Evolutionary conservation across 1,140 invertebrate genomes (phyloP), one percentile per base, ranked within the genome.

Genomic region (Rhopalosiphum maidis): DNA sequence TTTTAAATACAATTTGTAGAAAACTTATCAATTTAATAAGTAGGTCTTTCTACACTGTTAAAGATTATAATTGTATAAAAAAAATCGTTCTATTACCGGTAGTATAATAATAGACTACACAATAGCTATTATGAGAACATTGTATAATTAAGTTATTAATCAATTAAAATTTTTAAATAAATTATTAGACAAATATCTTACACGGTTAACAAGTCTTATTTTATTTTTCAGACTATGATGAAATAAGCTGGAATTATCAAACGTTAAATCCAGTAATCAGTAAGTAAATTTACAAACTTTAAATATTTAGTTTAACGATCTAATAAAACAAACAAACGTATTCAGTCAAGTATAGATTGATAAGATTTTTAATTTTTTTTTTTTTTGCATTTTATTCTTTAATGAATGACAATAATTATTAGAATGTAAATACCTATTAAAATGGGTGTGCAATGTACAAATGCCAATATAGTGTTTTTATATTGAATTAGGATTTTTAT

Each of bases 281-380:
- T 88, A 88, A 88, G 87, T 88, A 88, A 7, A 88, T 51, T 51
- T 68, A 18, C 11, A 68, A n/a, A 68, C 15, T n/a, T 68, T n/a
- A n/a, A 68, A 68, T n/a, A 68, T 68, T n/a, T n/a, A n/a, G 30
- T 68, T 68, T 6, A 68, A n/a, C n/a, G 18, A 68, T n/a, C 11
- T 15, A 68, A 68, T 11, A 68, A 68, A 68, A 68, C 30, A n/a
- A 68, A 68, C 15, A n/a, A 68, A n/a, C n/a, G 0, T 68, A 68
- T n/a, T n/a, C 11, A n/a, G 30, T 18, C 60, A 18, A n/a, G 30
- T 68, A 18, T 18, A n/a, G 15, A 68, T 68, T 68, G 30, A 5
- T n/a, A 68, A 68, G 5, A 15, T n/a, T 68, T 68, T 68, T 21
- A 3, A n/a, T 68, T 18, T 18, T 68, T 68, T 18, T 18, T 68